phyloP scores from a whole-genome alignment of 2,113 vertebrate species.

The Leptocoma aspasia region DNA sequence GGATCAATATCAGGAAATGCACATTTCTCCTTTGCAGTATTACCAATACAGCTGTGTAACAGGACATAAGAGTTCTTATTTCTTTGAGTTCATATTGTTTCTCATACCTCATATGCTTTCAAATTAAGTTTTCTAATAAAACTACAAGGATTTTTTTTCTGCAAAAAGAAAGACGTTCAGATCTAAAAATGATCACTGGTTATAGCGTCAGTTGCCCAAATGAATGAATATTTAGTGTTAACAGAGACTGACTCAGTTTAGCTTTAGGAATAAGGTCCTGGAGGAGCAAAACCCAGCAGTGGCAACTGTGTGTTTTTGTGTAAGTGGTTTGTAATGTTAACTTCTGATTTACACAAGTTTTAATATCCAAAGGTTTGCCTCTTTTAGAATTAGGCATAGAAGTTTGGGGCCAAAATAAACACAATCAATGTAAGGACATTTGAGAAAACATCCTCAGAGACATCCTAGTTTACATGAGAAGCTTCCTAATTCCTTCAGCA shows the following conservation, averaged over 20 bases:
- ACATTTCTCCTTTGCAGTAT: background rate
- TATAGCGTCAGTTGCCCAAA: background rate
- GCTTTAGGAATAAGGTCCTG: background rate
- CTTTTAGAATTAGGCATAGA: background rate
- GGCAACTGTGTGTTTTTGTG: background rate
- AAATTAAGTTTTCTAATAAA: background rate
- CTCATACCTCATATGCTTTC: background rate
- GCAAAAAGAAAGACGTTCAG: background rate
- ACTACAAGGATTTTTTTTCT: background rate
- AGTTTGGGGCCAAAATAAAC: background rate
- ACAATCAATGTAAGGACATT: fast-evolving
- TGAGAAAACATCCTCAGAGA: background rate
- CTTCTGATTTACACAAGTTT: background rate
- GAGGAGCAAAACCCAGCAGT: background rate
- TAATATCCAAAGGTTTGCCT: background rate
- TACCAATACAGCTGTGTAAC: background rate
- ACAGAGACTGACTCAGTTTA: background rate
- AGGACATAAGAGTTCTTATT: background rate
- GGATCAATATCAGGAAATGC: background rate
- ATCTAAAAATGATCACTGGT: background rate
- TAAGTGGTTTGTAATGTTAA: background rate
- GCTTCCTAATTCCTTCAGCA: background rate
- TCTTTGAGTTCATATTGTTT: background rate
- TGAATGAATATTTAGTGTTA: background rate
- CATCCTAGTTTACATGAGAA: background rate